A percentile compares a stretch with the other conserved stretches of the same genome.
These are phyloP conservation scores for Rhaphigaster nebulosa DNA, from an alignment of 2,888 invertebrate genomes.

Conservation along the genomic window DNA sequence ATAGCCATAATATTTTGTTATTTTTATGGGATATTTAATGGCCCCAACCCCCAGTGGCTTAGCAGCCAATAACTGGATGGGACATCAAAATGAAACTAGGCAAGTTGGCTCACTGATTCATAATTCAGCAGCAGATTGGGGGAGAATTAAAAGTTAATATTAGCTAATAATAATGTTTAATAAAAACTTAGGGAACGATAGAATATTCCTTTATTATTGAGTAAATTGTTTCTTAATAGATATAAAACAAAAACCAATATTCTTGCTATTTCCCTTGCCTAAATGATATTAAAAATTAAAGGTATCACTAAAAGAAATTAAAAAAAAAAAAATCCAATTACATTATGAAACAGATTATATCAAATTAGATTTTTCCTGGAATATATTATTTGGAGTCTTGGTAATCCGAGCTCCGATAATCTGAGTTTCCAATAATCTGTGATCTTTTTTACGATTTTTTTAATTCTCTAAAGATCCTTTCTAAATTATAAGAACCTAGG, in stretches of 20 bases:
- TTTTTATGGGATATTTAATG: slow-evolving; percentile 11
- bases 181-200: not conserved
- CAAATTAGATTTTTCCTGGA: too few species aligned
- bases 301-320: too few species aligned
- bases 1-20: not conserved
- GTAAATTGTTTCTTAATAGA: not conserved
- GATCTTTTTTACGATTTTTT: too few species aligned
- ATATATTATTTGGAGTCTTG: too few species aligned
- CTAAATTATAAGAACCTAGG: too few species aligned
- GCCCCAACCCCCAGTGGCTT: not conserved
- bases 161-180: not conserved
- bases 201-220: not conserved
- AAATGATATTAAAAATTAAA: too few species aligned
- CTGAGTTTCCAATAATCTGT: too few species aligned
- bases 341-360: too few species aligned
- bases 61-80: not conserved
- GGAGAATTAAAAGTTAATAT: not conserved
- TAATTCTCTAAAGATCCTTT: too few species aligned
- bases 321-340: too few species aligned
- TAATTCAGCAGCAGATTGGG: not conserved
- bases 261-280: not conserved
- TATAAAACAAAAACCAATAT: not conserved
- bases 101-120: not conserved
- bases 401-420: too few species aligned
- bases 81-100: not conserved